Conservation (phyloP, 2,113 vertebrate genomes). For the Limanda limanda region DNA sequence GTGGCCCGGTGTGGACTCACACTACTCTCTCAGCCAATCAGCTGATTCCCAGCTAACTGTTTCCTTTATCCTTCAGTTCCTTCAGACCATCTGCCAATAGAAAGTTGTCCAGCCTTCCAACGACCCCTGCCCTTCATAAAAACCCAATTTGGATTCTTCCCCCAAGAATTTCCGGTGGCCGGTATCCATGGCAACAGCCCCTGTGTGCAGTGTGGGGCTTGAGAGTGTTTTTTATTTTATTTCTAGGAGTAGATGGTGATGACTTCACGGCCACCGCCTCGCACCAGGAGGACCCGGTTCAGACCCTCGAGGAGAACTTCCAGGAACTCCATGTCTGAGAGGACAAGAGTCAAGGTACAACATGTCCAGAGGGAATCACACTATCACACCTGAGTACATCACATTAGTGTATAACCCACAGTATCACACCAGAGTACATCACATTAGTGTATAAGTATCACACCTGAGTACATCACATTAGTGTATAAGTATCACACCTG, state of each 20-base stretch:
- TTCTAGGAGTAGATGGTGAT: conserved; percentile 96
- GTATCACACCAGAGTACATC: too few species aligned
- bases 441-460: too few species aligned
- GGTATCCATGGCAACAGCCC: conserved; percentile 49
- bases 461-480: too few species aligned
- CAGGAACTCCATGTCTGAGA: conserved; percentile 95
- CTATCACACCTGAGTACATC: not conserved
- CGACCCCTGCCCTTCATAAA: conserved; percentile 29
- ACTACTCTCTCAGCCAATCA: conserved; percentile 14
- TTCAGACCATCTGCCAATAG: conserved; percentile 46
- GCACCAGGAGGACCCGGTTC: conserved; percentile 91
- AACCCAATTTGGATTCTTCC: conserved; percentile 33
- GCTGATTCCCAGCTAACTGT: not conserved
- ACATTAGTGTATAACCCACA: too few species aligned
- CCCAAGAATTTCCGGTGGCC: conserved; percentile 34
- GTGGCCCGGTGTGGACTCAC: conserved; percentile 42
- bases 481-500: not conserved
- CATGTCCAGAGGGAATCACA: not conserved
- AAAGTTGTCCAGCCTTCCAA: conserved; percentile 51
- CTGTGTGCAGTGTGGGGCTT: conserved; percentile 43
- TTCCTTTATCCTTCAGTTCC: conserved; percentile 24
- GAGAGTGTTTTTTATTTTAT: conserved; percentile 38
- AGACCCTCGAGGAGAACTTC: conserved; percentile 96
- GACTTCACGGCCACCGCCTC: conserved; percentile 95
- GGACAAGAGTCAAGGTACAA: conserved; percentile 74